Conservation (phyloP, 2,888 invertebrate genomes). For the Erebia palarica region DNA sequence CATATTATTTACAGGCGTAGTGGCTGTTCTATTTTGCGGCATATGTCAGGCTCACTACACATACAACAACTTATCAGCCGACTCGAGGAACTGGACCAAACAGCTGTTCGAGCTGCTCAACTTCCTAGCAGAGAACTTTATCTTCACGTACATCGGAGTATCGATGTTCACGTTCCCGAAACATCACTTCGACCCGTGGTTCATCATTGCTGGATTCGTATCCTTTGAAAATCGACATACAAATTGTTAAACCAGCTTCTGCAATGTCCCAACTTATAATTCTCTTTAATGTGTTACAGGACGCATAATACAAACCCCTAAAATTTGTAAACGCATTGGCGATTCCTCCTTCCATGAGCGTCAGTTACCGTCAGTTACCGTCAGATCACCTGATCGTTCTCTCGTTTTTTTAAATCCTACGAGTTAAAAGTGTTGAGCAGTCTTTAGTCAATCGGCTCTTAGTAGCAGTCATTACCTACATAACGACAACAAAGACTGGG, state of each 20-base stretch:
- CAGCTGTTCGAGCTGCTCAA: slow-evolving; percentile 96
- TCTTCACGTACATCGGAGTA: slow-evolving; percentile 99
- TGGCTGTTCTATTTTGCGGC: slow-evolving; percentile 98
- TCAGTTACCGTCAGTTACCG: too few species aligned
- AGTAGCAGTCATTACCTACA: too few species aligned
- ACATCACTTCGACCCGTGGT: slow-evolving; percentile 95
- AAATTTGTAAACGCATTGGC: too few species aligned
- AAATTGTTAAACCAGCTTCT: background rate
- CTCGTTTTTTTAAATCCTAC: too few species aligned
- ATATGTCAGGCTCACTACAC: slow-evolving; percentile 99
- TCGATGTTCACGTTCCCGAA: slow-evolving; percentile 99
- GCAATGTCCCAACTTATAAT: too few species aligned
- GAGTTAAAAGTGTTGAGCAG: too few species aligned
- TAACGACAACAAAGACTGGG: too few species aligned
- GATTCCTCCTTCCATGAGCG: too few species aligned
- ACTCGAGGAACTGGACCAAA: slow-evolving; percentile 93
- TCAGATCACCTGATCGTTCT: too few species aligned
- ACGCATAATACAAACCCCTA: too few species aligned
- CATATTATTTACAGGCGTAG: slow-evolving; percentile 86
- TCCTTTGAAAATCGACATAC: slow-evolving; percentile 81
- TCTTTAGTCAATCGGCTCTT: too few species aligned
- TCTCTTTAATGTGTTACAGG: too few species aligned
- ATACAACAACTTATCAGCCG: slow-evolving; percentile 95
- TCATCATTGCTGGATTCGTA: slow-evolving; percentile 97
- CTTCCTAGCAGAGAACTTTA: slow-evolving; percentile 98